phyloP scores from a whole-genome alignment of 2,888 invertebrate genomes.

The Andricus curvator region DNA sequence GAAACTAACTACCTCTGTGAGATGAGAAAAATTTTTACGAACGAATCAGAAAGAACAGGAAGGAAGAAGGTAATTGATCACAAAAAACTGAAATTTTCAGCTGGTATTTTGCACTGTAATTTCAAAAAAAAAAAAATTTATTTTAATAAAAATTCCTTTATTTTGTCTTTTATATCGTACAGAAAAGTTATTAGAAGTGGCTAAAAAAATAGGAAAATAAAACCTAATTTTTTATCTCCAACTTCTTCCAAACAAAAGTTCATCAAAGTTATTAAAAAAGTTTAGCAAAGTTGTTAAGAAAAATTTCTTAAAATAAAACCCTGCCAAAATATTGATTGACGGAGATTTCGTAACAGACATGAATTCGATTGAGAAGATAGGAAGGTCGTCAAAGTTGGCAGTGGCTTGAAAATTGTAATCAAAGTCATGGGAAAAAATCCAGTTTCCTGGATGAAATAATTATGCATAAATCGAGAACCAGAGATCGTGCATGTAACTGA shows the following conservation, averaged over 20 bases:
- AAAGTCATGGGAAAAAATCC: not conserved
- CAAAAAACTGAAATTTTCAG: not conserved
- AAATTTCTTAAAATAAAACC: no score
- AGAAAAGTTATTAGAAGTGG: no score
- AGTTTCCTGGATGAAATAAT: conserved; percentile 42
- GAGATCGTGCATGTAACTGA: conserved; percentile 52
- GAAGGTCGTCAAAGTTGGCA: not conserved
- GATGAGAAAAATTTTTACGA: not conserved
- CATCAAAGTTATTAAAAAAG: no score
- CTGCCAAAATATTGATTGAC: not conserved
- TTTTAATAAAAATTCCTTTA: not conserved
- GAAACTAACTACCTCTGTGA: not conserved
- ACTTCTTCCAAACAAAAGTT: no score
- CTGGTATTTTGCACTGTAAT: not conserved
- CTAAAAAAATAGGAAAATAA: no score
- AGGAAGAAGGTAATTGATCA: not conserved
- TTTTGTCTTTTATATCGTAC: no score
- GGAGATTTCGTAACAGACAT: not conserved
- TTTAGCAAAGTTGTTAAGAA: no score
- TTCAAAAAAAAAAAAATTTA: not conserved
- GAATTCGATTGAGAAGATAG: not conserved
- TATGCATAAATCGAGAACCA: conserved; percentile 53
- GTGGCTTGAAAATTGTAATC: not conserved
- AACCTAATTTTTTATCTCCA: no score
- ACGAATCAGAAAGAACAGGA: not conserved